Conservation (phyloP, 2,797 vertebrate genomes). For the Esox lucius region DNA sequence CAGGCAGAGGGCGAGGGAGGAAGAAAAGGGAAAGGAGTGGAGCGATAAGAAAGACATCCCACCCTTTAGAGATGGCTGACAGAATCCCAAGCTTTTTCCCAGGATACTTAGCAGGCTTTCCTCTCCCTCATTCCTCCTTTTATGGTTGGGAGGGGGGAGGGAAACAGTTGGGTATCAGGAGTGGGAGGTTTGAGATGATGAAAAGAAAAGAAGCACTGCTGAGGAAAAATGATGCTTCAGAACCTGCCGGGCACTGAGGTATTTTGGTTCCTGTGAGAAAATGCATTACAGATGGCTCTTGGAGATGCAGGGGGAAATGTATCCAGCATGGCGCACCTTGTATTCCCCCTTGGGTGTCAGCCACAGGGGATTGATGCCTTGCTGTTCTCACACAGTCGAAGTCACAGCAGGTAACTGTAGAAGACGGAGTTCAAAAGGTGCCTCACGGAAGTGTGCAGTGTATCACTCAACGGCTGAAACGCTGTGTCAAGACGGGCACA, state of each 20-base stretch:
- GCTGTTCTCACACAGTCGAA: conserved; percentile 17
- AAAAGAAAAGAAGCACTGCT: conserved; percentile 26
- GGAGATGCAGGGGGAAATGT: conserved; percentile 57
- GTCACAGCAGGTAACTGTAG: conserved; percentile 2
- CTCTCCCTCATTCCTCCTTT: conserved; percentile 26
- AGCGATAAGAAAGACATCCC: conserved; percentile 26
- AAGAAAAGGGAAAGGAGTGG: neutral
- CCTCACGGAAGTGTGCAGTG: neutral
- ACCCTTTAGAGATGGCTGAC: conserved; percentile 34
- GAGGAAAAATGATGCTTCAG: conserved; percentile 15
- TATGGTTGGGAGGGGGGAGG: conserved; percentile 34
- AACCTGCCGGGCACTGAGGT: conserved; percentile 49
- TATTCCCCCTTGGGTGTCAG: conserved; percentile 46
- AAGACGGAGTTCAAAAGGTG: neutral
- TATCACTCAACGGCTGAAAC: neutral
- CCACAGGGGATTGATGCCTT: conserved; percentile 21
- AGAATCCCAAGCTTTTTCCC: conserved; percentile 31
- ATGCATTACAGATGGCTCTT: conserved; percentile 63
- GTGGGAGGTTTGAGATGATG: neutral
- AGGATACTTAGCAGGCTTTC: conserved; percentile 37
- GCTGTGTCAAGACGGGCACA: neutral
- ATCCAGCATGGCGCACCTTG: conserved; percentile 60
- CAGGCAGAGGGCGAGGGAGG: conserved; percentile 16
- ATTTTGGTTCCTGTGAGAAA: conserved; percentile 46
- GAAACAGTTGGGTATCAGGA: conserved; percentile 25